Conservation (phyloP, 92 coral and sea anemone genomes). For the Paramuricea clavata region DNA sequence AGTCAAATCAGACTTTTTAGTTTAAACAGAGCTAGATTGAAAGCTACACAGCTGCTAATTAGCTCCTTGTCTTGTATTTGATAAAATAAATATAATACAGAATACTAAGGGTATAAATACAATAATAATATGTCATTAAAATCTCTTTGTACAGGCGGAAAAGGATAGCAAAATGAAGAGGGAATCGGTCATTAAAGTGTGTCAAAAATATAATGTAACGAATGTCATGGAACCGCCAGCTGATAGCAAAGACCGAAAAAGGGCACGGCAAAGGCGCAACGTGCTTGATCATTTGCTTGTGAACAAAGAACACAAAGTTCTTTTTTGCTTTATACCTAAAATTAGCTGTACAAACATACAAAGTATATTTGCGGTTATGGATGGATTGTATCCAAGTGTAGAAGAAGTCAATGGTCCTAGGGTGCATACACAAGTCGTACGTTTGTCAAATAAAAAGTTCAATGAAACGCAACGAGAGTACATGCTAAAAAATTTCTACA, state of each 20-base stretch:
- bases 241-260: not conserved
- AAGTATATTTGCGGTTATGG: constrained; percentile 10
- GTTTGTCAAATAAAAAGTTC: not conserved
- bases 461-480: not conserved
- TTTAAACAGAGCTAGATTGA: too few species aligned
- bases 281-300: constrained; percentile 23
- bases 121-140: not conserved
- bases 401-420: not conserved
- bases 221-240: not conserved
- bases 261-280: not conserved
- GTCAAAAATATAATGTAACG: not conserved
- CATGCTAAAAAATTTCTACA: constrained; percentile 41
- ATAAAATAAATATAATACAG: too few species aligned
- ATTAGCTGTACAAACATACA: constrained; percentile 35
- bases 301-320: constrained; percentile 26
- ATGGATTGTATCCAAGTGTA: not conserved
- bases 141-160: not conserved
- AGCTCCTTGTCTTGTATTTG: too few species aligned
- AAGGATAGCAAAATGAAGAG: not conserved
- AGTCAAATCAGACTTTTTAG: too few species aligned
- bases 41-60: too few species aligned
- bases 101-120: too few species aligned
- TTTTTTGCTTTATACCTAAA: constrained; percentile 52
- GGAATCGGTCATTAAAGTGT: not conserved
- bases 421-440: not conserved